Evolutionary conservation across 2,888 invertebrate genomes (phyloP).

Genomic region (Gryllus longicercus): DNA sequence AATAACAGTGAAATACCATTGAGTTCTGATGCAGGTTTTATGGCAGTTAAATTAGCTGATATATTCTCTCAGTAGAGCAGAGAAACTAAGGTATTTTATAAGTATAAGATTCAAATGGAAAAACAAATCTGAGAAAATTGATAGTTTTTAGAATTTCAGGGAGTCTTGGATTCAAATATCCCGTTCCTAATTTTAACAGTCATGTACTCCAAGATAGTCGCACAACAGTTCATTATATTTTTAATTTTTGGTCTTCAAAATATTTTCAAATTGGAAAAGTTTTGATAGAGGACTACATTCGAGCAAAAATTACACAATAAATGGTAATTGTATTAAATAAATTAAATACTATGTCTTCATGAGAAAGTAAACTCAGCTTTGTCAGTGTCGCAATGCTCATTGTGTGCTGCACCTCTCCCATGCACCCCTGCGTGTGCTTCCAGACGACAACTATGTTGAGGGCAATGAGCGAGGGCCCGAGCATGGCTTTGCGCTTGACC

Average conservation of each 20-base stretch:
- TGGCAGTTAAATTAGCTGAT: too few species aligned
- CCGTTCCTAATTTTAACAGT: too few species aligned
- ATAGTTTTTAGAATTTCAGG: too few species aligned
- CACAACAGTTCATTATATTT: background rate
- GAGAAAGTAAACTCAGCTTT: constrained; percentile 18
- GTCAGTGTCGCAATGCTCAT: background rate
- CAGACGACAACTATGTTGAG: constrained; percentile 32
- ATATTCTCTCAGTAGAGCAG: too few species aligned
- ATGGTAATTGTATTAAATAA: background rate
- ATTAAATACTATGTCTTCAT: background rate
- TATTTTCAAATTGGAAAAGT: background rate
- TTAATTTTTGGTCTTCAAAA: background rate
- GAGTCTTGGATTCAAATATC: too few species aligned
- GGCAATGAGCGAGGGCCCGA: constrained; percentile 26
- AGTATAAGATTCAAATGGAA: too few species aligned
- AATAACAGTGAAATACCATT: too few species aligned
- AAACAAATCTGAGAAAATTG: too few species aligned
- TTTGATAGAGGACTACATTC: background rate
- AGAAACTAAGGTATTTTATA: too few species aligned
- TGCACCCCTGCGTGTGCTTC: constrained; percentile 19
- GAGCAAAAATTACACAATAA: background rate
- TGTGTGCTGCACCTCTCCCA: background rate
- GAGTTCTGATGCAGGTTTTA: too few species aligned
- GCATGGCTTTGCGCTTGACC: background rate
- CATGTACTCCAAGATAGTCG: background rate